Evolutionary conservation across 2,113 vertebrate genomes (phyloP), one percentile per base, ranked within the genome.

Genomic region (Tragelaphus buxtoni): DNA sequence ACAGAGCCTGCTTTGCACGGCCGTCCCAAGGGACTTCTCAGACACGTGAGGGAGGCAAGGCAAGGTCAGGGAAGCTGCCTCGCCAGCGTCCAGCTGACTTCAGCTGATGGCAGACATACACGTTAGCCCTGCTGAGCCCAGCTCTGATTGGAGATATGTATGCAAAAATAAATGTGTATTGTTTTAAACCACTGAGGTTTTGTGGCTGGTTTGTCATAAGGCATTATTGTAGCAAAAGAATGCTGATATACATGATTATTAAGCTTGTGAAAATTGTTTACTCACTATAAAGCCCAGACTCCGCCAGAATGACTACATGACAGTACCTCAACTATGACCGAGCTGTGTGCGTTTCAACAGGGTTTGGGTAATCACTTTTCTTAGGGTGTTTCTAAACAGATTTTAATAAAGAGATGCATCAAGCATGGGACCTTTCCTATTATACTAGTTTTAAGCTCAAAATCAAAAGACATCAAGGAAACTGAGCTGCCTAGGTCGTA

Each of bases 201-300:
- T 90, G n/a, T 69, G 81, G 93, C 53, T 91, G 72, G 61, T 84
- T 93, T 88, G 20, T 90, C 76, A 58, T 30, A 30, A 3, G 5
- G 60, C 17, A 88, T 96, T 90, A 91, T 26, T 35, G 39, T n/a
- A 58, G 56, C 30, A 90, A 87, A 32, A 90, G 87, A 83, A 95
- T 96, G 80, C n/a, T 96, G n/a, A 89, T 22, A 51, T 0, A 61
- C 39, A 81, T 28, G 32, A 39, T 91, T 88, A 53, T 47, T 80
- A 96, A 87, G 32, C 60, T 92, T 77, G 58, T 49, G 77, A 79
- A 92, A 96, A 81, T 4, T 88, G 20, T 96, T 92, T 58, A 35
- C 72, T 95, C 51, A 53, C 56, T 81, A 60, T 7, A 14, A 94
- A 91, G 53, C 26, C 65, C 47, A 80, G 42, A 49, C 4, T 49